A percentile compares a stretch with the other conserved stretches of the same genome.
Evolutionary conservation across 1,140 invertebrate genomes (phyloP).

Genomic region (Tachypleus tridentatus): DNA sequence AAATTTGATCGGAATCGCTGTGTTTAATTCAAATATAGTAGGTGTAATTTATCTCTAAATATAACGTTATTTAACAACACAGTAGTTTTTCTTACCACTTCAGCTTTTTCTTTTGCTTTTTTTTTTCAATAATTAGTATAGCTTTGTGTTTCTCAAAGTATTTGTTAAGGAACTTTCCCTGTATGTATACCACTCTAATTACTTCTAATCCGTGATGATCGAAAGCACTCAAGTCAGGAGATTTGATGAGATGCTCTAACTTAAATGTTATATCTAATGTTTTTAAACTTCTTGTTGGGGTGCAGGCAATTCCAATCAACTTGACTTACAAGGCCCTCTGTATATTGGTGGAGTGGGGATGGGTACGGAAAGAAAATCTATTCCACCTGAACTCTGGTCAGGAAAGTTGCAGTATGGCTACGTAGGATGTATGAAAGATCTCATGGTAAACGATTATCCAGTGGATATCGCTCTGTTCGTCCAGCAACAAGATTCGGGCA

Average conservation of each 20-base stretch:
- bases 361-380: constrained; percentile 38
- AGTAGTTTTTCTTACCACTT: too few relatives aligned
- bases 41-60: too few relatives aligned
- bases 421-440: constrained; percentile 87
- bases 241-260: not conserved
- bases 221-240: too few relatives aligned
- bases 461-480: constrained; percentile 82
- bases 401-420: constrained; percentile 77
- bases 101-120: too few relatives aligned
- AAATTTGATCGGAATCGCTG: too few relatives aligned
- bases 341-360: constrained; percentile 74
- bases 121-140: too few relatives aligned
- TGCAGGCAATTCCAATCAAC: constrained; percentile 56
- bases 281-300: constrained; percentile 13
- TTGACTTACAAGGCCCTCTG: constrained; percentile 77
- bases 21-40: too few relatives aligned
- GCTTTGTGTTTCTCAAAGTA: too few relatives aligned
- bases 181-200: too few relatives aligned
- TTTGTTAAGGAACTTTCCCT: too few relatives aligned
- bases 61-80: too few relatives aligned
- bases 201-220: too few relatives aligned
- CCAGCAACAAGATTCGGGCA: constrained; percentile 79
- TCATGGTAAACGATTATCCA: constrained; percentile 78
- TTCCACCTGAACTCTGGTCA: constrained; percentile 82
- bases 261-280: not conserved